A percentile compares a stretch with the other conserved stretches of the same genome.
Conservation (phyloP, 2,113 vertebrate genomes). For the Cyanocitta stelleri region DNA sequence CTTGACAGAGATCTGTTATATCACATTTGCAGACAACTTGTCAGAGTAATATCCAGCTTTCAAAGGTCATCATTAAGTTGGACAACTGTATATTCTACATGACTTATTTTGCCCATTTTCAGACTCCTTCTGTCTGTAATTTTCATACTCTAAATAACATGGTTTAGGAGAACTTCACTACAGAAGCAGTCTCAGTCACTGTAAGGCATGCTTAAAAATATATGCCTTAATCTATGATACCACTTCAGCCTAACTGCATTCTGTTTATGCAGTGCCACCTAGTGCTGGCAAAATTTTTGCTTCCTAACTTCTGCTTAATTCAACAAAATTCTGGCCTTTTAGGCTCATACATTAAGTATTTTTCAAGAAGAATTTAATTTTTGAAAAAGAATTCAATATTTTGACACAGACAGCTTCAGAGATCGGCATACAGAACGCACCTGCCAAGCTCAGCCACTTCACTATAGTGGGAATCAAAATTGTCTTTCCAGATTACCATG, state of each 20-base stretch:
- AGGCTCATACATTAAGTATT: background rate
- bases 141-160: background rate
- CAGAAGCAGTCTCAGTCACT: background rate
- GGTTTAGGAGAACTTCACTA: background rate
- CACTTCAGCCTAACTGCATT: background rate
- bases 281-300: background rate
- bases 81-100: background rate
- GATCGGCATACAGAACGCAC: conserved; percentile 53
- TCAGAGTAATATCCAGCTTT: background rate
- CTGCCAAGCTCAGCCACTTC: conserved; percentile 96
- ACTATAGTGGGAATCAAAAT: conserved; percentile 90
- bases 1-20: background rate
- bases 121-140: background rate
- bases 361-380: background rate
- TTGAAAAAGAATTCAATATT: background rate
- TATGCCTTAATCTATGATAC: background rate
- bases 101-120: background rate
- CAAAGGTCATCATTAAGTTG: background rate
- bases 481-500: conserved; percentile 95
- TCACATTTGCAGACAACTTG: background rate
- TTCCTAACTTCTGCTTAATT: background rate
- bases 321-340: background rate
- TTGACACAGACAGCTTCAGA: background rate
- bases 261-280: conserved; percentile 30
- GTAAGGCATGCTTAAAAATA: background rate